These are phyloP conservation scores for Thalpophila matura DNA, from an alignment of 2,888 invertebrate genomes.

Conservation along the genomic window DNA sequence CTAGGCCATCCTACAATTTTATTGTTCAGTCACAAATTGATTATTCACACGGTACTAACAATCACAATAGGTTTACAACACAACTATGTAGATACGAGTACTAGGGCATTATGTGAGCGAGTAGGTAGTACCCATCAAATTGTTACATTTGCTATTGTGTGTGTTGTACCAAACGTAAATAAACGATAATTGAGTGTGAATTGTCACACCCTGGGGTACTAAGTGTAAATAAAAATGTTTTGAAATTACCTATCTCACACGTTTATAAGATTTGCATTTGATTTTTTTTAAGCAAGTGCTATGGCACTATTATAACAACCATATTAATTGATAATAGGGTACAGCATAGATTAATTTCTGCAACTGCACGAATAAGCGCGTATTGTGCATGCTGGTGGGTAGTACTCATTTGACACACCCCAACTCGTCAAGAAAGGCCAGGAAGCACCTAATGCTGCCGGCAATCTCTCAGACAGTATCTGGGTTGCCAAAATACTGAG, in stretches of 20 bases:
- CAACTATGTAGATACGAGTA: background rate
- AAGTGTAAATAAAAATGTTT: background rate
- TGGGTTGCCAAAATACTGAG: no score
- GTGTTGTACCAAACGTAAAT: conserved; percentile 29
- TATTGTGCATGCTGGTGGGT: no score
- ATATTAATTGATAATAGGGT: no score
- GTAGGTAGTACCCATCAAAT: conserved; percentile 7
- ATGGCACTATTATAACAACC: no score
- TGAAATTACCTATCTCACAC: background rate
- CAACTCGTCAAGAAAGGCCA: no score
- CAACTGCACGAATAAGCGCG: no score
- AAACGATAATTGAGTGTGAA: conserved; percentile 42
- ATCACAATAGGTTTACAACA: conserved; percentile 46
- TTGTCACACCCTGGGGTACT: conserved; percentile 20
- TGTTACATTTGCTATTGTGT: conserved; percentile 23
- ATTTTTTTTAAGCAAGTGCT: no score
- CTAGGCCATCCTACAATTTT: conserved; percentile 57
- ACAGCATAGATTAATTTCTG: no score
- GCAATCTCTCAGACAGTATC: no score
- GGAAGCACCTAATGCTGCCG: no score
- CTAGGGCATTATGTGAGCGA: background rate
- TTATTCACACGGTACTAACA: conserved; percentile 51
- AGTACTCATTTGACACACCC: no score
- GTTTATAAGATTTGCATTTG: background rate
- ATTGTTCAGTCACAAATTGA: conserved; percentile 57